These are phyloP conservation scores for Tyto alba DNA, from an alignment of 2,113 vertebrate genomes.

Conservation along the genomic window DNA sequence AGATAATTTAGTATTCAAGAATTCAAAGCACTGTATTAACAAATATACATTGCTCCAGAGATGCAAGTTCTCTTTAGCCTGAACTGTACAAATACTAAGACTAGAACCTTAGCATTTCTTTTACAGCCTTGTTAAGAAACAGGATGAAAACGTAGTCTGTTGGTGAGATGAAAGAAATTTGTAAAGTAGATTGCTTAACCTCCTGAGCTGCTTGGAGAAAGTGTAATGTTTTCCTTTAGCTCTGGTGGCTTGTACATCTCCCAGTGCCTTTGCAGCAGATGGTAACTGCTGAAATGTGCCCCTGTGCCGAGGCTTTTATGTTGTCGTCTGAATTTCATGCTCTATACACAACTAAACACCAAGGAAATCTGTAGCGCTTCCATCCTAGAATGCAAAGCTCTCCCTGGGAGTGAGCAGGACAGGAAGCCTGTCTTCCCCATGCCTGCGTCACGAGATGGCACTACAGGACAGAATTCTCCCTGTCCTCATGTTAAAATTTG, in stretches of 20 bases:
- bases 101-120: background rate
- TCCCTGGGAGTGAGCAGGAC: background rate
- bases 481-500: rapidly evolving
- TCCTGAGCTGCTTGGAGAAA: background rate
- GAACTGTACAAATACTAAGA: background rate
- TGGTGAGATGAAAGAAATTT: background rate
- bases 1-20: background rate
- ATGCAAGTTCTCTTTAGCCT: background rate
- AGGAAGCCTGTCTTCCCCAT: background rate
- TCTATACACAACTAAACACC: rapidly evolving
- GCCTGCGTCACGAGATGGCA: background rate
- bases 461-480: background rate
- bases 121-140: background rate
- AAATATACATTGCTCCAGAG: background rate
- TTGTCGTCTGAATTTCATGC: rapidly evolving
- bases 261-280: too few species aligned
- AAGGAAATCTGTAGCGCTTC: background rate
- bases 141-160: background rate
- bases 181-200: too few species aligned
- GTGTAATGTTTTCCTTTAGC: rapidly evolving
- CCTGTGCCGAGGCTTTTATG: rapidly evolving
- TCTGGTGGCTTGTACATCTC: rapidly evolving
- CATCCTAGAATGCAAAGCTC: rapidly evolving
- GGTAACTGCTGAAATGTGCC: background rate
- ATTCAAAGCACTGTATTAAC: background rate